Conservation (phyloP, 2,797 vertebrate species). For the Jordanella pulchra region DNA sequence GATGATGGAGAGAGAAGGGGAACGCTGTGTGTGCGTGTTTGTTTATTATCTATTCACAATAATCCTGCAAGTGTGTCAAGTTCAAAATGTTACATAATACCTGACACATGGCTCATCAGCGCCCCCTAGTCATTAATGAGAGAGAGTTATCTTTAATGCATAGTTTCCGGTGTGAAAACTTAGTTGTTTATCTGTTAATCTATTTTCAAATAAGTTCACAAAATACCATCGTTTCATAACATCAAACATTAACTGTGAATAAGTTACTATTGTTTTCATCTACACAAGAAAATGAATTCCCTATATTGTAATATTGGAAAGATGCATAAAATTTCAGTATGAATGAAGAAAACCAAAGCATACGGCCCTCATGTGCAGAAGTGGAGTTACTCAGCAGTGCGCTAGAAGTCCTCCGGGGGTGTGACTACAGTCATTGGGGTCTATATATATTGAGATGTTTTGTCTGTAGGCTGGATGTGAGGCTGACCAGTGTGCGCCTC, state of each 20-base stretch:
- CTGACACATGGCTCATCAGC: background rate
- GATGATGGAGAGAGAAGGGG: too few relatives aligned
- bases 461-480: conserved; percentile 62
- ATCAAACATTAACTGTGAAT: background rate
- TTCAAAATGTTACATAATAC: background rate
- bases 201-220: background rate
- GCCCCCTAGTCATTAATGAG: background rate
- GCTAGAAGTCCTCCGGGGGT: conserved; percentile 72
- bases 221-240: background rate
- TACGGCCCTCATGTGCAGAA: conserved; percentile 14
- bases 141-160: background rate
- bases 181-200: background rate
- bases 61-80: background rate
- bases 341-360: background rate
- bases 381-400: conserved; percentile 53
- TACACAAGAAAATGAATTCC: background rate
- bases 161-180: background rate
- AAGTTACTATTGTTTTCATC: background rate
- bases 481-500: conserved; percentile 56
- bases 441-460: conserved; percentile 87
- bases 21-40: background rate
- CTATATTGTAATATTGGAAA: background rate
- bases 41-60: background rate
- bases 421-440: conserved; percentile 76
- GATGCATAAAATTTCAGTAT: background rate